Evolutionary conservation across 2,113 vertebrate genomes (phyloP).

Genomic region (Planiliza haematocheilus): DNA sequence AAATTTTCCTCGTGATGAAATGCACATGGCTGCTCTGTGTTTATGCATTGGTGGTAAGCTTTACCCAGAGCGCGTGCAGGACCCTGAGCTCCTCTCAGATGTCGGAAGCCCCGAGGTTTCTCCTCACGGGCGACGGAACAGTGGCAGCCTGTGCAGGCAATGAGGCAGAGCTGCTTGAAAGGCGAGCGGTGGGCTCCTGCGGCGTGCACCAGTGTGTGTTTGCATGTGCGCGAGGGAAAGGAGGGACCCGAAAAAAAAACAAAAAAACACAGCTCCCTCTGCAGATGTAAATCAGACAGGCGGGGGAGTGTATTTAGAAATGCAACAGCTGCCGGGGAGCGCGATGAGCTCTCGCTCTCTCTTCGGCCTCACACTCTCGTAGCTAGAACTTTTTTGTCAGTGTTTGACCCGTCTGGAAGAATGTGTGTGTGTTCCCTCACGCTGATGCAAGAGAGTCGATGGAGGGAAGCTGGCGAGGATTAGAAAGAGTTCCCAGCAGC

Average conservation of each 20-base stretch:
- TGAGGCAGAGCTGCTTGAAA: constrained; percentile 43
- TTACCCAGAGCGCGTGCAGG: neutral
- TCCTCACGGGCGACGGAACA: constrained; percentile 16
- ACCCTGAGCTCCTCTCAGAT: neutral
- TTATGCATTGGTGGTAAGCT: neutral
- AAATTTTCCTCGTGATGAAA: neutral
- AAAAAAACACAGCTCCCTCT: constrained; percentile 1
- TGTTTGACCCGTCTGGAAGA: constrained; percentile 8
- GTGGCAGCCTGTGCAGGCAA: constrained; percentile 5
- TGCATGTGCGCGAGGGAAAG: neutral
- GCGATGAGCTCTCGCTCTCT: constrained; percentile 1
- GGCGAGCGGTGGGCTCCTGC: neutral
- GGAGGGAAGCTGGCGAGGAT: neutral
- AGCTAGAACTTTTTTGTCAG: neutral
- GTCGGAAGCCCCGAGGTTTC: constrained; percentile 6
- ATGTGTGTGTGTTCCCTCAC: neutral
- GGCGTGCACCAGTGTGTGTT: neutral
- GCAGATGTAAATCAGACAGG: constrained; percentile 36
- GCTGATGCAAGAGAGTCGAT: neutral
- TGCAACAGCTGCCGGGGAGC: constrained; percentile 3
- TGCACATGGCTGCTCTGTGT: too few relatives aligned
- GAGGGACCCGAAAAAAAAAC: constrained; percentile 14
- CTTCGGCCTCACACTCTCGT: neutral
- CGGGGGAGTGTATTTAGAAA: constrained; percentile 27
- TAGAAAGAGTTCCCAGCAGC: constrained; percentile 5